A percentile compares a stretch with the other conserved stretches of the same genome.
These are phyloP conservation scores for Platycercus adscitus DNA, from an alignment of 2,113 vertebrate species.

Conservation along the genomic window DNA sequence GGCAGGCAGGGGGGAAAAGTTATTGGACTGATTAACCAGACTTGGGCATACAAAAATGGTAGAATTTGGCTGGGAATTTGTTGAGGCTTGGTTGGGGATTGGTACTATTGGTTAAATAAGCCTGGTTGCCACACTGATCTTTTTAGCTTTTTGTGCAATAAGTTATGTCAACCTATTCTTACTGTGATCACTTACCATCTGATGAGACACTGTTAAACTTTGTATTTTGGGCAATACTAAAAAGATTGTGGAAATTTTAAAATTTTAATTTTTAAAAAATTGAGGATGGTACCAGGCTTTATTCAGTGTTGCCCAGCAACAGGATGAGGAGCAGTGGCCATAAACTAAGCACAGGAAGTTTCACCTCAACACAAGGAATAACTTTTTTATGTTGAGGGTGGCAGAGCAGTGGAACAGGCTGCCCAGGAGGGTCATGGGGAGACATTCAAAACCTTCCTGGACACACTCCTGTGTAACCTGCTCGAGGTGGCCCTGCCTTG, in stretches of 20 bases:
- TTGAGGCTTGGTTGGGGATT: neutral
- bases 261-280: neutral
- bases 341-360: neutral
- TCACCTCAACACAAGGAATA: neutral
- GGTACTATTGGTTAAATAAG: neutral
- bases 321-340: neutral
- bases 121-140: neutral
- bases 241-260: neutral
- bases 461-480: neutral
- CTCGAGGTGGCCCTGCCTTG: neutral
- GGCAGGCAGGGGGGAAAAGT: neutral
- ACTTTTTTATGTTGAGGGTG: neutral
- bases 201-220: neutral
- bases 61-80: neutral
- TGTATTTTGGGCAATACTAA: neutral
- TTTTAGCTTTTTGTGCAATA: neutral
- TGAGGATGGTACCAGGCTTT: neutral
- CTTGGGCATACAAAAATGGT: neutral
- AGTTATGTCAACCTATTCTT: neutral
- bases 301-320: neutral
- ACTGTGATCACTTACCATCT: neutral
- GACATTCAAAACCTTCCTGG: neutral
- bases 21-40: neutral
- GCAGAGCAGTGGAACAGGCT: neutral
- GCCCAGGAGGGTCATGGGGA: neutral